phyloP scores from a whole-genome alignment of 2,888 invertebrate genomes.

The Cosmia pyralina region DNA sequence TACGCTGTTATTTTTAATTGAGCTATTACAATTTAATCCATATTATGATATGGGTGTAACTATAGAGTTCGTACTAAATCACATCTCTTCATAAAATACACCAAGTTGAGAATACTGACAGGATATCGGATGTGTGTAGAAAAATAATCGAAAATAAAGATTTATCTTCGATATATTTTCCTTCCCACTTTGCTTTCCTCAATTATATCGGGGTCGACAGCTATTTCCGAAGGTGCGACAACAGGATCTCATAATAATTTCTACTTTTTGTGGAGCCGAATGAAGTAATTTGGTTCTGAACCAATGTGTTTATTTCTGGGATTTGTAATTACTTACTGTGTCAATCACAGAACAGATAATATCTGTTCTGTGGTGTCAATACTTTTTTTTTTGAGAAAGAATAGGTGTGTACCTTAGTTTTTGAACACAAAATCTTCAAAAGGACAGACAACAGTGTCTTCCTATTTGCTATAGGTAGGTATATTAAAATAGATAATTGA shows the following conservation, averaged over 20 bases:
- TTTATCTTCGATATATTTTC: constrained; percentile 57
- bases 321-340: constrained; percentile 10
- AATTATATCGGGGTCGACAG: constrained; percentile 53
- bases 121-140: constrained; percentile 38
- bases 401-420: too few relatives aligned
- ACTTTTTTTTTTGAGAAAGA: neutral
- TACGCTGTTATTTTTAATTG: neutral
- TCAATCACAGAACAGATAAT: too few relatives aligned
- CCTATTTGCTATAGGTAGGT: neutral
- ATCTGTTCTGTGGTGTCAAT: too few relatives aligned
- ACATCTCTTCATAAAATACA: constrained; percentile 20
- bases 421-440: neutral
- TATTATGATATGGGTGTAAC: neutral
- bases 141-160: constrained; percentile 46
- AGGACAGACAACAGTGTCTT: too few relatives aligned
- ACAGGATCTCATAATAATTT: constrained; percentile 41
- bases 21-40: too few relatives aligned
- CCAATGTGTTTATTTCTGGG: neutral
- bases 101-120: constrained; percentile 30
- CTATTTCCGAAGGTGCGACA: constrained; percentile 53
- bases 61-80: neutral
- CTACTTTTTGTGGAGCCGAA: constrained; percentile 20
- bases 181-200: constrained; percentile 47
- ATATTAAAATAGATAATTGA: too few relatives aligned
- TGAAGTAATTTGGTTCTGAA: constrained; percentile 21